Evolutionary conservation across 2,888 invertebrate species (phyloP).

Genomic region (Lagria hirta): DNA sequence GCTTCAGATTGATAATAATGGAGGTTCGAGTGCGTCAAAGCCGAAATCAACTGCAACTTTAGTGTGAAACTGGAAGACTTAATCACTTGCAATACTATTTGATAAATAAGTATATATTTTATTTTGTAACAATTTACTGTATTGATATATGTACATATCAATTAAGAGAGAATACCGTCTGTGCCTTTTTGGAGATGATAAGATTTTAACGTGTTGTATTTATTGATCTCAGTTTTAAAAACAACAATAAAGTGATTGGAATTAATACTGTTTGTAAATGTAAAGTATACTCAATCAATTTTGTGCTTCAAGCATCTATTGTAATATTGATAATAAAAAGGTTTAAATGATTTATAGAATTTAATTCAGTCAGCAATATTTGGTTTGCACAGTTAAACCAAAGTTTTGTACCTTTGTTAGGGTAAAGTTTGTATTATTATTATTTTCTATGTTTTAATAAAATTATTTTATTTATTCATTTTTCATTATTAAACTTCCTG

Average conservation of each 20-base stretch:
- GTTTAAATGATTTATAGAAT: conserved; percentile 7
- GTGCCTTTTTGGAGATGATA: too few relatives aligned
- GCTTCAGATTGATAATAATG: conserved; percentile 40
- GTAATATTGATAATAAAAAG: conserved; percentile 2
- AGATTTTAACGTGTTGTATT: conserved; percentile 9
- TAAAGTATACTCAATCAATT: background rate
- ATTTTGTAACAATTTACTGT: too few relatives aligned
- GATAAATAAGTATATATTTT: too few relatives aligned
- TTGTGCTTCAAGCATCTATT: background rate
- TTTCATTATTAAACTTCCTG: too few relatives aligned
- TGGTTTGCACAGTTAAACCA: conserved; percentile 39
- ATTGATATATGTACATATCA: too few relatives aligned
- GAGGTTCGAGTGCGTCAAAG: conserved; percentile 35
- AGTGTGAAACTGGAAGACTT: too few relatives aligned
- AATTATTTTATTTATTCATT: conserved; percentile 15
- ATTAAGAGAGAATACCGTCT: too few relatives aligned
- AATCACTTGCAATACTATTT: too few relatives aligned
- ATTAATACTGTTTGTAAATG: too few relatives aligned
- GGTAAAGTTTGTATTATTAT: conserved; percentile 33
- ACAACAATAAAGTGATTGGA: conserved; percentile 15
- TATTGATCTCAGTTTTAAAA: conserved; percentile 16
- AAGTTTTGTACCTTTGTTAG: conserved; percentile 36
- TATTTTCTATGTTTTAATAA: conserved; percentile 37
- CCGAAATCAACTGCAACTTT: conserved; percentile 46
- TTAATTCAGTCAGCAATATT: conserved; percentile 34